These are phyloP conservation scores for Hyphantria cunea DNA, from an alignment of 1,140 invertebrate species.

Conservation along the genomic window DNA sequence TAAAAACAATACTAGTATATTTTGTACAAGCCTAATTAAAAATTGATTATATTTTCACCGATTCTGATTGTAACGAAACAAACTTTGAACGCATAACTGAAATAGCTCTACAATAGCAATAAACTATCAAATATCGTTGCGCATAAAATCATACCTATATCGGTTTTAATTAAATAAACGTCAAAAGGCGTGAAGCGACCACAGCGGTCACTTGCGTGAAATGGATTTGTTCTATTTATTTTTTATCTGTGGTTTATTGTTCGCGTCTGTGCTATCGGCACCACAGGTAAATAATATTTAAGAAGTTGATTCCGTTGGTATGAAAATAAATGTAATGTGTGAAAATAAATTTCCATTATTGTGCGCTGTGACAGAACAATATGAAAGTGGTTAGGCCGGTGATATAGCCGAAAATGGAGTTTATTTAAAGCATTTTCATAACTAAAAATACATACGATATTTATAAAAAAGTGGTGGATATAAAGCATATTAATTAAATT, in stretches of 20 bases:
- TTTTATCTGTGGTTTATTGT: conserved; percentile 25
- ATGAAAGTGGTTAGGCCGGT: no score
- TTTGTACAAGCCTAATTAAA: neutral
- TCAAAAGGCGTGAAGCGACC: conserved; percentile 1
- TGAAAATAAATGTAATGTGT: neutral
- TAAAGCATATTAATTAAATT: no score
- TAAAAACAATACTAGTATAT: no score
- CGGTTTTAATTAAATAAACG: conserved; percentile 13
- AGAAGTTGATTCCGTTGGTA: neutral
- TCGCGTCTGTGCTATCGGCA: conserved; percentile 7
- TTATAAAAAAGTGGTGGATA: no score
- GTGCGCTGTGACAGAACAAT: no score
- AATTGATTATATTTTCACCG: neutral
- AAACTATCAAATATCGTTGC: neutral
- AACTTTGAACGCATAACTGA: neutral
- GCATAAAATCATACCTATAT: neutral
- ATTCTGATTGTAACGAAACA: neutral
- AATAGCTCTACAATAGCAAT: conserved; percentile 1
- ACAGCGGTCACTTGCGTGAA: neutral
- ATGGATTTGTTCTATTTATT: conserved; percentile 13
- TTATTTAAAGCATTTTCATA: no score
- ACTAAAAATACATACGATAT: no score
- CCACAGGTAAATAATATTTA: conserved; percentile 15
- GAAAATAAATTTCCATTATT: no score
- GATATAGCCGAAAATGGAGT: no score